Base-by-base conservation (phyloP, 2,113 vertebrate species). In the Callionymus lyra region DNA sequence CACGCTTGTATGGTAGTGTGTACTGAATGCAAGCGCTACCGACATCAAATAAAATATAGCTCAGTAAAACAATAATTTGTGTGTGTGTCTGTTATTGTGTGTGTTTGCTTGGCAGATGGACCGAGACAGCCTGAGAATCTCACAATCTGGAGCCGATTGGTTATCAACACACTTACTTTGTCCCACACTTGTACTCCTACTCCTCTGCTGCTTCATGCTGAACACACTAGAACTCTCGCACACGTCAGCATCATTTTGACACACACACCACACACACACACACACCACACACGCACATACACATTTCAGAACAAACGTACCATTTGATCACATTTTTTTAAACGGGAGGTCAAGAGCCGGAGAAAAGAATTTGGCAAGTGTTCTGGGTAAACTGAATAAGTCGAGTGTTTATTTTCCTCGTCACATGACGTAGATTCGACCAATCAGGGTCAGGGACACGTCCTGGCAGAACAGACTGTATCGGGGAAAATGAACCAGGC, bases 171-270 rank as follows among this genome's bases (percentile, higher is more conserved):
- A 65, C 48, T 40, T 57, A 59, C 46, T 38, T 38, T 41, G 40
- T 68, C 56, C 52, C 42, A 58, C 62, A 51, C 50, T 67, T 16
- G 13, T 64, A 59, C 64, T 73, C 69, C 73, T 51, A 76, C 73
- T 70, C 50, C 53, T 59, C 56, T 62, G 73, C 73, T 76, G 69
- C 69, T 70, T 64, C 50, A 8, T 47, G 47, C 56, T 49, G 2
- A 48, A 31, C 33, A 10, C 38, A 10, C 34, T n/a, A n/a, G n/a
- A n/a, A 12, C 33, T 10, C 33, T 34, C 33, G 21, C 10, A 11
- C 38, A 16, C 16, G 21, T 27, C 21, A 8, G 21, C 8, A 5
- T 27, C 21, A 27, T 27, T 27, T 27, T 27, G 21, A 27, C 21
- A 27, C 21, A 27, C 21, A 27, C 21, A 27, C 8, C 21, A 18